Percentiles rank a stretch among this genome's conserved stretches.
phyloP scores from a whole-genome alignment of 2,113 vertebrate genomes.

The Antidorcas marsupialis region DNA sequence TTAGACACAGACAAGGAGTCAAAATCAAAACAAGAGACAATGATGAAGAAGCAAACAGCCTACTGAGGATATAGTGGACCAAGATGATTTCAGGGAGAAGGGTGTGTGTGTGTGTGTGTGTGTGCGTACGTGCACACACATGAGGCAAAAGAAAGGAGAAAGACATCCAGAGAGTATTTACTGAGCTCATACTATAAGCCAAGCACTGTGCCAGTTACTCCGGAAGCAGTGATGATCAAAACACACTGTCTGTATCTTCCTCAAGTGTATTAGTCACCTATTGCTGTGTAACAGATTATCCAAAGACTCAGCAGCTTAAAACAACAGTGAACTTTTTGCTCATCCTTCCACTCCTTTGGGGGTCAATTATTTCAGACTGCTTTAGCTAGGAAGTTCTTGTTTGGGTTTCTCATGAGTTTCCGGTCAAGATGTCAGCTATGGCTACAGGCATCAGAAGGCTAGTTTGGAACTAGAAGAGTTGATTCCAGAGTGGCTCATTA shows the following conservation, averaged over 20 bases:
- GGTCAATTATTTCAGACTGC: neutral
- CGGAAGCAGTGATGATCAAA: neutral
- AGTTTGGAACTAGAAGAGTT: neutral
- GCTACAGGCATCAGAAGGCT: neutral
- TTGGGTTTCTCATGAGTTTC: neutral
- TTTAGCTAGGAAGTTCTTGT: neutral
- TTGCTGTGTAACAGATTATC: neutral
- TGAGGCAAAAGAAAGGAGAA: neutral
- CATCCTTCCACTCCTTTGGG: neutral
- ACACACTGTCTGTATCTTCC: neutral
- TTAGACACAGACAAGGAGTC: neutral
- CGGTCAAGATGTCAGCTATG: neutral
- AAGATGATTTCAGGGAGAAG: neutral
- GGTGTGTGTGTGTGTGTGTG: neutral
- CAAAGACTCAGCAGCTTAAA: neutral
- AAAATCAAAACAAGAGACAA: neutral
- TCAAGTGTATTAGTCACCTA: neutral
- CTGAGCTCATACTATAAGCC: neutral
- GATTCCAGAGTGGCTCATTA: neutral
- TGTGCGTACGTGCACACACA: fast-evolving
- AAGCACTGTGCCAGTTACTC: neutral
- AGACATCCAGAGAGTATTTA: neutral
- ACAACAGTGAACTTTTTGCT: neutral
- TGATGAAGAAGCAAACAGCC: neutral
- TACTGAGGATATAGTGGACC: neutral